Base-by-base conservation (phyloP, 53 echinoderm and acorn worm species). In the Mesocentrotus franciscanus region DNA sequence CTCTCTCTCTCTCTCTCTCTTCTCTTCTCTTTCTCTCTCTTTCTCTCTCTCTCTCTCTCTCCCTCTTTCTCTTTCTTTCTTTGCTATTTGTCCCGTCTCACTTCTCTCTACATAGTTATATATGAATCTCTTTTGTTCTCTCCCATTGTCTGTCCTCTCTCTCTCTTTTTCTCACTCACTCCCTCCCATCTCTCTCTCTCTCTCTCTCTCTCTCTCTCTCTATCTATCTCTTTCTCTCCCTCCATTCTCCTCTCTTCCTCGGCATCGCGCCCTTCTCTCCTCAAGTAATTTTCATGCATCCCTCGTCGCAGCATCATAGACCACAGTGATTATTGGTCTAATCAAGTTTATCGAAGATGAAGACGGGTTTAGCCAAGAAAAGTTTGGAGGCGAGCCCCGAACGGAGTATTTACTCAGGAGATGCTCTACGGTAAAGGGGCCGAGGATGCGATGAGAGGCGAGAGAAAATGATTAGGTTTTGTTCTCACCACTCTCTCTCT, bases 301-400 rank as follows among this genome's bases (percentile, higher is more conserved):
- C 26, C 58, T n/a, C 74, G n/a, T 74, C 92, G 26, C 49, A 22
- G 71, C 33, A 56, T 55, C 27, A 92, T 74, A 27, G 74, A 26
- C 33, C 62, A 30, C 13, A 76, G 18, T 93, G 93, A 81, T 30
- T 93, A 93, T 81, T 60, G 78, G 61, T 59, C 81, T 93, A 93
- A 93, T 93, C 93, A 93, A 92, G 62, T 94, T 94, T 94, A 94
- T 85, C 85, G 70, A 64, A 70, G 95, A 94, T 94, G 68, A 85
- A 13, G 95, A 85, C 87, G 39, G n/a, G 87, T 94, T 94, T 94
- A 70, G 71, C 49, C 87, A 39, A 87, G 59, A 32, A 34, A 85
- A 85, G 95, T 94, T 85, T 70, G 6, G 85, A 68, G 95, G 95
- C 85, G 62, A 85, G 87, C 95, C 95, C 95, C 35, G 87, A 55